These are phyloP conservation scores for Xiphorhynchus erythropygius DNA, from an alignment of 2,797 vertebrate species.

Conservation along the genomic window DNA sequence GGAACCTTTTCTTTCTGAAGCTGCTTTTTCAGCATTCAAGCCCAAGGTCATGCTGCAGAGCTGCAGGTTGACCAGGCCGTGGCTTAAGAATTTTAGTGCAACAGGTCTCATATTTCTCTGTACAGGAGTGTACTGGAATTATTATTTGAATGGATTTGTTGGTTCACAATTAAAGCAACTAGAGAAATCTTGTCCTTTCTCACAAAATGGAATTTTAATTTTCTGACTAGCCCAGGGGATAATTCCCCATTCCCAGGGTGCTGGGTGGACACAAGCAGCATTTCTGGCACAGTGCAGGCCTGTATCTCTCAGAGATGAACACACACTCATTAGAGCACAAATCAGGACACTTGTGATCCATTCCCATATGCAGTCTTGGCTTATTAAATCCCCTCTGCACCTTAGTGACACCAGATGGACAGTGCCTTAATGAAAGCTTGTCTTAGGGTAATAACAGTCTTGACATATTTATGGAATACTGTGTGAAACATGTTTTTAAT, in stretches of 20 bases:
- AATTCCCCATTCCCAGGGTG: not conserved
- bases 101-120: not conserved
- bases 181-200: not conserved
- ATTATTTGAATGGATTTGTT: slow-evolving; percentile 13
- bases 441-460: not conserved
- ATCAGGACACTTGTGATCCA: rapidly evolving
- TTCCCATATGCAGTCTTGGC: not conserved
- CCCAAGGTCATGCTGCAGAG: not conserved
- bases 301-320: not conserved
- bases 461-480: not conserved
- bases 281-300: not conserved
- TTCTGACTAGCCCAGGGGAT: not conserved
- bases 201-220: not conserved
- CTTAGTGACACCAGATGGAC: slow-evolving; percentile 37
- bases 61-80: not conserved
- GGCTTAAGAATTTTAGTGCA: not conserved
- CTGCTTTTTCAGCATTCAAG: not conserved
- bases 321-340: not conserved
- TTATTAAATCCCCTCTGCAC: slow-evolving; percentile 21
- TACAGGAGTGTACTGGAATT: not conserved
- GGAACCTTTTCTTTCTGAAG: not conserved
- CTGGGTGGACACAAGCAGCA: not conserved
- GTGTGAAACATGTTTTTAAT: slow-evolving; percentile 12
- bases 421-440: not conserved
- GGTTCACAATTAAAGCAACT: not conserved